Percentiles rank a stretch among this genome's conserved stretches.
Evolutionary conservation across 2,113 vertebrate species (phyloP).

Genomic region (Thamnaconus septentrionalis): DNA sequence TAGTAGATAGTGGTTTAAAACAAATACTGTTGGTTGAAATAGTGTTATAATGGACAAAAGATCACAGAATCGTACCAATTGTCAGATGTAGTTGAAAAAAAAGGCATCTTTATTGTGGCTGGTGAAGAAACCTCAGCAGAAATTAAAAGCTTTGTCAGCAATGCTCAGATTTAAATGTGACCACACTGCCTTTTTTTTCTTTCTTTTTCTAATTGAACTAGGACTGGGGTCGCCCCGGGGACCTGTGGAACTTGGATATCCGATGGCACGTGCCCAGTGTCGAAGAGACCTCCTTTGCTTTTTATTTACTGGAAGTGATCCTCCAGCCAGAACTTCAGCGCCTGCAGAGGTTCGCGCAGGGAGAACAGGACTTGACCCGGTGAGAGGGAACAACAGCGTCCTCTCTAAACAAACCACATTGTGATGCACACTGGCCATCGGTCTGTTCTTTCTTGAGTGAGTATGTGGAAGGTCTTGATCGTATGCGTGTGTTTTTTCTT

Average conservation of each 20-base stretch:
- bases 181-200: background rate
- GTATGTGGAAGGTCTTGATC: conserved; percentile 1
- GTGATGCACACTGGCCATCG: background rate
- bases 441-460: background rate
- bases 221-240: conserved; percentile 98
- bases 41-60: background rate
- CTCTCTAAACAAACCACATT: background rate
- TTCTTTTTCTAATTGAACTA: conserved; percentile 46
- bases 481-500: background rate
- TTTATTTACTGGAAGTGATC: conserved; percentile 89
- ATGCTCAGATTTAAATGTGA: background rate
- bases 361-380: conserved; percentile 91
- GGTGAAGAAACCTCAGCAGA: too few relatives aligned
- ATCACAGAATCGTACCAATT: background rate
- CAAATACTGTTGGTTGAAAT: too few relatives aligned
- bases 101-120: too few relatives aligned
- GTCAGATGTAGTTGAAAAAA: too few relatives aligned
- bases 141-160: background rate
- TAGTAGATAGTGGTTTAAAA: too few relatives aligned
- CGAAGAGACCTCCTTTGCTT: conserved; percentile 87
- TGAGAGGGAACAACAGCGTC: conserved; percentile 43
- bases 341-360: conserved; percentile 83
- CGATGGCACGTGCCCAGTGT: conserved; percentile 93
- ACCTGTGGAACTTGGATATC: conserved; percentile 92
- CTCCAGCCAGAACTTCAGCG: conserved; percentile 91